A percentile compares a stretch with the other conserved stretches of the same genome.
phyloP scores from a whole-genome alignment of 2,797 vertebrate genomes.

The Moxostoma hubbsi region DNA sequence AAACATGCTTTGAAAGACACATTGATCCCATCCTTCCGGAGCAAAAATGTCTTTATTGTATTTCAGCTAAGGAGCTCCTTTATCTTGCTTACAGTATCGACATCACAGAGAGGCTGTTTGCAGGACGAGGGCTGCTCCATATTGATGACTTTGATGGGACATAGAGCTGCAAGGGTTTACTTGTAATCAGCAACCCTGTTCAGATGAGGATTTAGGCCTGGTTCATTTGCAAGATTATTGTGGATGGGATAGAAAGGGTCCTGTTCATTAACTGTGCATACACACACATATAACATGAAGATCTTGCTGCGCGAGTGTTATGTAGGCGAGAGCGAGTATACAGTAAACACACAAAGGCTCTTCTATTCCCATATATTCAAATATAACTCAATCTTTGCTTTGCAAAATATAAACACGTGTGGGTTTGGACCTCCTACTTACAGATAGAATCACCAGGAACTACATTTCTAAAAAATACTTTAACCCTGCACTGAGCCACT shows the following conservation, averaged over 20 bases:
- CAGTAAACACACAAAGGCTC: conserved; percentile 53
- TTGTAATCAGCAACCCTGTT: conserved; percentile 6
- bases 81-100: conserved; percentile 75
- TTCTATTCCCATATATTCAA: conserved; percentile 72
- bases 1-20: conserved; percentile 66
- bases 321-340: background rate
- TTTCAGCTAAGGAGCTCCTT: conserved; percentile 75
- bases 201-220: background rate
- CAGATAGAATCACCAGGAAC: conserved; percentile 67
- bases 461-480: conserved; percentile 58
- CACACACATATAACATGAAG: no score
- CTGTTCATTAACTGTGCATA: no score
- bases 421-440: conserved; percentile 76
- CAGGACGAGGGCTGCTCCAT: conserved; percentile 17
- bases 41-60: conserved; percentile 77
- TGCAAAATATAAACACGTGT: conserved; percentile 77
- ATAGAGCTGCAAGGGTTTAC: conserved; percentile 33
- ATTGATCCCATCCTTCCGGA: conserved; percentile 71
- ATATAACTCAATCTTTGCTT: conserved; percentile 73
- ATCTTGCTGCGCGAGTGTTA: no score
- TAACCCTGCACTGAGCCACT: conserved; percentile 36
- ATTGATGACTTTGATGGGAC: conserved; percentile 44
- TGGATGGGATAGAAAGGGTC: background rate
- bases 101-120: conserved; percentile 54
- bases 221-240: background rate